A percentile compares a stretch with the other conserved stretches of the same genome.
These are phyloP conservation scores for Varroa destructor DNA, from an alignment of 1,140 invertebrate species.

Conservation along the genomic window DNA sequence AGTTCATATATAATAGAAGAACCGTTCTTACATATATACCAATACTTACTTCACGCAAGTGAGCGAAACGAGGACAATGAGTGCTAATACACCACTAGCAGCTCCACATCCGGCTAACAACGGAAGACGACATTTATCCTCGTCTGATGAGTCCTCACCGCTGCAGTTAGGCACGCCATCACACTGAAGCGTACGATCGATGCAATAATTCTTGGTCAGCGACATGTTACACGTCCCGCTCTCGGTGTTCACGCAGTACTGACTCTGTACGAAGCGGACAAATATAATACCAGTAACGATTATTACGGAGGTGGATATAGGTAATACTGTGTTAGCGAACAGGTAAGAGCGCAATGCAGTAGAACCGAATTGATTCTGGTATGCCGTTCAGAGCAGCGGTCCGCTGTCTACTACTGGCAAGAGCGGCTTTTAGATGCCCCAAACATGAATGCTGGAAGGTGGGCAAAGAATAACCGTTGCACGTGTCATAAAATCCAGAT, in stretches of 20 bases:
- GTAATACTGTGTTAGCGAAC: constrained; percentile 34
- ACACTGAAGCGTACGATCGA: constrained; percentile 38
- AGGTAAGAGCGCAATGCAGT: constrained; percentile 35
- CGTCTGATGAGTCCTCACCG: constrained; percentile 39
- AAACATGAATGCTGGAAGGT: too few relatives aligned
- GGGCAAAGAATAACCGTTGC: too few relatives aligned
- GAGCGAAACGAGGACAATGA: constrained; percentile 31
- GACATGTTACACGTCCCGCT: constrained; percentile 35
- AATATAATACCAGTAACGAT: not conserved
- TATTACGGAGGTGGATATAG: not conserved
- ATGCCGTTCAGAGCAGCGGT: not conserved
- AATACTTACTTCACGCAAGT: constrained; percentile 26
- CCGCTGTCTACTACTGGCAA: too few relatives aligned
- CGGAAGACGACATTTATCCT: constrained; percentile 37
- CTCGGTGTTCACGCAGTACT: constrained; percentile 36
- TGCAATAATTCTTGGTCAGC: constrained; percentile 38
- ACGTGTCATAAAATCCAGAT: too few relatives aligned
- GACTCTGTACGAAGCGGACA: constrained; percentile 32
- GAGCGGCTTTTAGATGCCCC: too few relatives aligned
- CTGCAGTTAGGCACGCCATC: constrained; percentile 40
- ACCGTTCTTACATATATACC: too few relatives aligned
- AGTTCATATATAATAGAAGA: too few relatives aligned
- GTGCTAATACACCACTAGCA: constrained; percentile 30
- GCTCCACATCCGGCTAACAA: constrained; percentile 33
- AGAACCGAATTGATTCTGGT: constrained; percentile 28